phyloP scores from a whole-genome alignment of 2,888 invertebrate species.

The Luffia ferchaultella region DNA sequence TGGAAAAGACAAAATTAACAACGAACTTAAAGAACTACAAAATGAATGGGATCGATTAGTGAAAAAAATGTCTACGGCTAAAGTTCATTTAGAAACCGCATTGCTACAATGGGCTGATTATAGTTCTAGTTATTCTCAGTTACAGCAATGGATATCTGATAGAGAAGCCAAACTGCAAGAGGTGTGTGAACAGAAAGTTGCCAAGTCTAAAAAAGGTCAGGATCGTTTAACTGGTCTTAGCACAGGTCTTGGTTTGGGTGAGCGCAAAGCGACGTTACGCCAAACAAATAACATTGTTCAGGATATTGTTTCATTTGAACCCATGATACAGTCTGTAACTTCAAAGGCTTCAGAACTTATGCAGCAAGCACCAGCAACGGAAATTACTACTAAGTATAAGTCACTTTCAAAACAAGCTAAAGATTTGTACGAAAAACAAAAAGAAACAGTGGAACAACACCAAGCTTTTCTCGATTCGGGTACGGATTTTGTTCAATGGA shows the following conservation, averaged over 20 bases:
- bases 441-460: constrained; percentile 89
- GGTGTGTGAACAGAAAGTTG: constrained; percentile 85
- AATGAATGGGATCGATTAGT: constrained; percentile 92
- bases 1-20: constrained; percentile 86
- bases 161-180: constrained; percentile 91
- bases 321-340: constrained; percentile 95
- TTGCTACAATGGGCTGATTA: constrained; percentile 96
- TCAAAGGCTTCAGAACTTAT: constrained; percentile 92
- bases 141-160: constrained; percentile 95
- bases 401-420: constrained; percentile 89
- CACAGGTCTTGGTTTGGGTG: constrained; percentile 79
- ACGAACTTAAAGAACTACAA: constrained; percentile 88
- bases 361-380: constrained; percentile 90
- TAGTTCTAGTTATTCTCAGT: constrained; percentile 89
- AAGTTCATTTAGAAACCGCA: constrained; percentile 89
- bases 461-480: constrained; percentile 93
- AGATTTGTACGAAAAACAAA: constrained; percentile 87
- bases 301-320: constrained; percentile 96
- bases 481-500: constrained; percentile 92
- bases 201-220: constrained; percentile 80
- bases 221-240: constrained; percentile 74
- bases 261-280: constrained; percentile 86
- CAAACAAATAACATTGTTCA: constrained; percentile 95
- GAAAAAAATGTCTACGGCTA: constrained; percentile 90
- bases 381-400: constrained; percentile 91